These are phyloP conservation scores for Aricia agestis DNA, from an alignment of 1,140 invertebrate genomes.

Conservation along the genomic window DNA sequence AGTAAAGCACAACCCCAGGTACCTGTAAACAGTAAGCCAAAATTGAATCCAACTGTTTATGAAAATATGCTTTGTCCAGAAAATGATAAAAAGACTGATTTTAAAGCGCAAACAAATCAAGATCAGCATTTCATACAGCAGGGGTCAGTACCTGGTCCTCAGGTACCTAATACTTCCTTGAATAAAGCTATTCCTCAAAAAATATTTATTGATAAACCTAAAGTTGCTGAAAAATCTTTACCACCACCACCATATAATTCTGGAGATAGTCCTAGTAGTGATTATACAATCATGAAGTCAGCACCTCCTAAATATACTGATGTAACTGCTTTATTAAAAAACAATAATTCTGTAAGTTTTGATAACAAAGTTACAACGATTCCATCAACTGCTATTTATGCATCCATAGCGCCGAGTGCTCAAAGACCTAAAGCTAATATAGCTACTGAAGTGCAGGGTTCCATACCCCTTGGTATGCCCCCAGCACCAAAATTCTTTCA, in stretches of 20 bases:
- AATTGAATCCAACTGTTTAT: constrained; percentile 54
- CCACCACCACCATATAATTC: constrained; percentile 55
- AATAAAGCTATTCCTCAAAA: constrained; percentile 51
- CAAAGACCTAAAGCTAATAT: constrained; percentile 74
- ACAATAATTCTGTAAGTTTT: constrained; percentile 60
- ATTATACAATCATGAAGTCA: constrained; percentile 68
- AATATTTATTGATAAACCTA: constrained; percentile 50
- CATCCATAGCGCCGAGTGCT: constrained; percentile 73
- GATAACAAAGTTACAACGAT: constrained; percentile 68
- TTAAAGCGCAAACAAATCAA: constrained; percentile 44
- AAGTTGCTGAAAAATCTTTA: constrained; percentile 47
- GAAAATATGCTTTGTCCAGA: constrained; percentile 69
- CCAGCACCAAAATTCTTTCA: constrained; percentile 67
- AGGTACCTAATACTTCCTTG: constrained; percentile 54
- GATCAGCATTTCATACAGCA: constrained; percentile 63
- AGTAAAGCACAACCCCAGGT: constrained; percentile 84
- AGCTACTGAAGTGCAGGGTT: constrained; percentile 68
- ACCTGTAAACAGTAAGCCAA: constrained; percentile 77
- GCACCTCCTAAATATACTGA: constrained; percentile 66
- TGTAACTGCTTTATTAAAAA: constrained; percentile 62
- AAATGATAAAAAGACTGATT: constrained; percentile 63
- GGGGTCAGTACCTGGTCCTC: constrained; percentile 62
- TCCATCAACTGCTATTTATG: constrained; percentile 73
- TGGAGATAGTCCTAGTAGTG: constrained; percentile 54
- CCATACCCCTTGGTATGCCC: constrained; percentile 33